phyloP scores from a whole-genome alignment of 2,113 vertebrate species.

The Tonatia bakeri region DNA sequence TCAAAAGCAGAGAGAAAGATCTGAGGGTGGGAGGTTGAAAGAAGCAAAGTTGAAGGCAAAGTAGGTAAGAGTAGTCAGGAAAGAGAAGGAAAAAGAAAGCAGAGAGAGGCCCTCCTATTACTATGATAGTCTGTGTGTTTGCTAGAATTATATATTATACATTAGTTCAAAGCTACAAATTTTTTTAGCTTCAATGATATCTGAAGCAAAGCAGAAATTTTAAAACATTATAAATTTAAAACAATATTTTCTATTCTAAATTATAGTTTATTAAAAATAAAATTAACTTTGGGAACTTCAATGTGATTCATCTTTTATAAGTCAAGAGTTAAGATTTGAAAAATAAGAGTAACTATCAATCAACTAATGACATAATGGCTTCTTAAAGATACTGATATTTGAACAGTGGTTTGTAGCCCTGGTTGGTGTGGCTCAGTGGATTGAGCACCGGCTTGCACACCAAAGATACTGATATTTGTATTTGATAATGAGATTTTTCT shows the following conservation, averaged over 20 bases:
- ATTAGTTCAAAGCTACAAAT: not conserved
- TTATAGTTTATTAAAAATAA: conserved; percentile 32
- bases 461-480: conserved; percentile 26
- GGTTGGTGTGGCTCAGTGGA: no score
- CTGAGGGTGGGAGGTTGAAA: not conserved
- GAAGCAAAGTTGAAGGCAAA: not conserved
- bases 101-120: not conserved
- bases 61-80: not conserved
- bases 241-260: not conserved
- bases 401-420: no score
- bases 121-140: not conserved
- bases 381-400: conserved; percentile 41
- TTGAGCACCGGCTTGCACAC: no score
- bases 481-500: conserved; percentile 28
- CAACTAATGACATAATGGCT: not conserved
- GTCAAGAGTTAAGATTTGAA: conserved; percentile 37
- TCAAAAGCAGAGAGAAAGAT: not conserved
- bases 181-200: conserved; percentile 1
- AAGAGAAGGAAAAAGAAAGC: not conserved
- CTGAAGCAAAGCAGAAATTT: conserved; percentile 8
- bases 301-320: conserved; percentile 17
- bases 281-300: conserved; percentile 32
- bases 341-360: conserved; percentile 13
- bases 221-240: conserved; percentile 33
- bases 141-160: not conserved